Evolutionary conservation across 2,888 invertebrate species (phyloP).

Genomic region (Zhuqinia jingwanae): DNA sequence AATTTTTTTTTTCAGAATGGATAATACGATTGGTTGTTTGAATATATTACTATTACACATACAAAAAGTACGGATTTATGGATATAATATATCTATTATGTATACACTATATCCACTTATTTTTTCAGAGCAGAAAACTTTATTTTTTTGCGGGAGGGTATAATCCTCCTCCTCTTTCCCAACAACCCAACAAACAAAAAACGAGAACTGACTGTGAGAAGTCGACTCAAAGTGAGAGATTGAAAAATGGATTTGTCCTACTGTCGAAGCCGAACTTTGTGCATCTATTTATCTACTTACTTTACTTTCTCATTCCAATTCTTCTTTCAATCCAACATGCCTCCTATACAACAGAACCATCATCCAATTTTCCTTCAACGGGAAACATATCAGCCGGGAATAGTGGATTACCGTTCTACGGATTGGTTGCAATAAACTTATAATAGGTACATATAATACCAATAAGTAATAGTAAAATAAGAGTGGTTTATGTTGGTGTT

Average conservation of each 20-base stretch:
- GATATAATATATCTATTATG: not conserved
- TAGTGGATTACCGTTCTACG: conserved; percentile 36
- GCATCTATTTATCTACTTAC: conserved; percentile 45
- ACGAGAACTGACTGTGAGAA: not conserved
- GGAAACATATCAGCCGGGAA: conserved; percentile 24
- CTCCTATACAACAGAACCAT: too few relatives aligned
- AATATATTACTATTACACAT: not conserved
- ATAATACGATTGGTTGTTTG: conserved; percentile 38
- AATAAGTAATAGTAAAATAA: too few relatives aligned
- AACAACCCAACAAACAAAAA: not conserved
- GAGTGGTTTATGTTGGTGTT: too few relatives aligned
- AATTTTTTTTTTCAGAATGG: conserved; percentile 17
- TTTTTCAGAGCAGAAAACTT: not conserved
- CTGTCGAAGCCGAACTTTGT: conserved; percentile 61
- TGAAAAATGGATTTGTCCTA: conserved; percentile 66
- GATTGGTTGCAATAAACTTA: conserved; percentile 13
- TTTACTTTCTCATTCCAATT: conserved; percentile 36
- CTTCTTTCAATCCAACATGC: too few relatives aligned
- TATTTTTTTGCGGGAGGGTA: too few relatives aligned
- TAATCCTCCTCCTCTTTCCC: not conserved
- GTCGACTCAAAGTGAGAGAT: conserved; percentile 36
- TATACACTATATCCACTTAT: not conserved
- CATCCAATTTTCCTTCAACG: conserved; percentile 12
- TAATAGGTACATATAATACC: too few relatives aligned
- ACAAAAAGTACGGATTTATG: not conserved